phyloP scores from a whole-genome alignment of 2,888 invertebrate species.

The Beris morrisii region DNA sequence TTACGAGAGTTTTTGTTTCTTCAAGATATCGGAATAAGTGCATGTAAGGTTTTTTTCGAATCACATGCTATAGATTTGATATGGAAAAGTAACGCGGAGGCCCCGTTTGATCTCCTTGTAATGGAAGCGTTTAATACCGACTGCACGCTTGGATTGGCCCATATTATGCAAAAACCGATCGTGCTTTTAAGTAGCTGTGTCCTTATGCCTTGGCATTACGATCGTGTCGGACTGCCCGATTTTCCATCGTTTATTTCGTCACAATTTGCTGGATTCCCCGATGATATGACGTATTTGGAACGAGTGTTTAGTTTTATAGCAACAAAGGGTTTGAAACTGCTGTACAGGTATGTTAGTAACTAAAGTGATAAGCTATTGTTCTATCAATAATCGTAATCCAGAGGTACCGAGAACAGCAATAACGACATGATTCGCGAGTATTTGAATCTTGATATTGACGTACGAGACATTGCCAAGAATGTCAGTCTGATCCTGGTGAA shows the following conservation, averaged over 20 bases:
- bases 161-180: constrained; percentile 61
- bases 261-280: constrained; percentile 59
- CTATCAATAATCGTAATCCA: constrained; percentile 4
- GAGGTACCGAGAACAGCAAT: constrained; percentile 42
- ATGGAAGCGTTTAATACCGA: constrained; percentile 65
- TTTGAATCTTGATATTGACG: constrained; percentile 59
- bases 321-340: constrained; percentile 45
- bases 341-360: constrained; percentile 45
- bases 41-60: constrained; percentile 47
- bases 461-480: constrained; percentile 44
- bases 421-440: constrained; percentile 44
- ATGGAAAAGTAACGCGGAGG: constrained; percentile 43
- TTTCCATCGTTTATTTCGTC: constrained; percentile 64
- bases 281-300: constrained; percentile 59
- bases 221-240: constrained; percentile 61
- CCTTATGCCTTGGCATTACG: constrained; percentile 62
- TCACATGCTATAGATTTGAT: constrained; percentile 47
- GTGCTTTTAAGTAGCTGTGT: constrained; percentile 61
- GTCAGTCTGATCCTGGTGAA: constrained; percentile 51
- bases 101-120: constrained; percentile 62
- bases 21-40: constrained; percentile 45
- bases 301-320: constrained; percentile 57
- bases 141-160: constrained; percentile 63
- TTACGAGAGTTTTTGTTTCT: constrained; percentile 47
- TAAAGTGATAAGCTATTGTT: not conserved